Conservation (phyloP, 2,113 vertebrate species). For the Stomatorhinus ivindoensis region DNA sequence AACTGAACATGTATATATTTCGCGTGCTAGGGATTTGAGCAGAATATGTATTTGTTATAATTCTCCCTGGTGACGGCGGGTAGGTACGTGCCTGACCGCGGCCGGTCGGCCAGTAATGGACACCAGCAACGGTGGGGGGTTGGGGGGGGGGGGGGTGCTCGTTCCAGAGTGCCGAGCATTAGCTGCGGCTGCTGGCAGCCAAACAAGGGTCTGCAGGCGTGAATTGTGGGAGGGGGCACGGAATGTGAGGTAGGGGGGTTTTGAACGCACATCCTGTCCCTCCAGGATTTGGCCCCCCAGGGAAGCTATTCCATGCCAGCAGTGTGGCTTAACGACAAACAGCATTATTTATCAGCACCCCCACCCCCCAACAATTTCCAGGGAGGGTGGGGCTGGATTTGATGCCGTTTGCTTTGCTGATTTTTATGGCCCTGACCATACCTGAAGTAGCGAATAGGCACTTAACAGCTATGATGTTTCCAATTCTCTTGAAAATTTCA, state of each 20-base stretch:
- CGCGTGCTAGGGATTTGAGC: conserved; percentile 65
- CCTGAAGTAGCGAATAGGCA: background rate
- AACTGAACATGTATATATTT: conserved; percentile 50
- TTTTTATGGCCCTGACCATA: conserved; percentile 55
- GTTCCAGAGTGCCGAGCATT: conserved; percentile 66
- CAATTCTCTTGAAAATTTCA: background rate
- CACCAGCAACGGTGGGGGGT: conserved; percentile 58
- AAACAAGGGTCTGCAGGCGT: background rate
- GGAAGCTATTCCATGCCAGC: conserved; percentile 52
- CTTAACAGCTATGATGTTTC: background rate
- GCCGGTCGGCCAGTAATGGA: conserved; percentile 48
- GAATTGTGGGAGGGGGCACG: background rate
- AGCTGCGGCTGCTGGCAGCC: conserved; percentile 38
- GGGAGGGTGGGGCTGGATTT: conserved; percentile 48
- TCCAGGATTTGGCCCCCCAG: conserved; percentile 42
- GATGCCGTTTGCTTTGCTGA: conserved; percentile 28
- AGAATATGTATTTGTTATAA: conserved; percentile 73
- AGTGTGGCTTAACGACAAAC: conserved; percentile 62
- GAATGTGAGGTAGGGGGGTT: conserved; percentile 30
- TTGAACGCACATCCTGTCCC: conserved; percentile 49
- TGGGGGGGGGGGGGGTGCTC: conserved; percentile 56
- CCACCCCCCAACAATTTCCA: conserved; percentile 16
- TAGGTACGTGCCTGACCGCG: conserved; percentile 70
- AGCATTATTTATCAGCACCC: conserved; percentile 59
- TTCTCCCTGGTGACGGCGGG: conserved; percentile 64